Base-by-base conservation (phyloP, 53 echinoderm and acorn worm species). In the Paracentrotus lividus region DNA sequence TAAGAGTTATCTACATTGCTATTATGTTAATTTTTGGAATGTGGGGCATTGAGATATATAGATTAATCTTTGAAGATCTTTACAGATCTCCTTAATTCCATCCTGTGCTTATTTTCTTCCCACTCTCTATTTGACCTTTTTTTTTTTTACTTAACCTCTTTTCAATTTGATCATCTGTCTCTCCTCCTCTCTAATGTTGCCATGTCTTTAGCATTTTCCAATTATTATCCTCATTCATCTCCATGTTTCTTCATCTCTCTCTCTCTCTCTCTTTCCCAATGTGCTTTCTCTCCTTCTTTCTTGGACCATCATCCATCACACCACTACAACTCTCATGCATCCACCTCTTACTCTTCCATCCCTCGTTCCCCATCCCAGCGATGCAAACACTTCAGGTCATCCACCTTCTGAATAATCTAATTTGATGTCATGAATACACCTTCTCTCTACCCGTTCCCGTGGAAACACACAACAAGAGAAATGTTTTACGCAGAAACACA, bases 391-490 rank as follows among this genome's bases (percentile, higher is more conserved):
- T 85, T 47, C 86, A 86, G 86, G 86, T 86, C 86, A 86, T 86
- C 86, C 55, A 86, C 86, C 86, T 86, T 86, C 33, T 27, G 18
- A 29, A 56, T 86, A 86, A 86, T 86, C 86, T 54, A 86, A 86
- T 86, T 86, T 33, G 54, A 86, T 89, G 89, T 89, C 61, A 89
- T 38, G 64, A 64, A 89, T 89, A 89, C 89, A 89, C 89, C 89
- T 89, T 49, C 87, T 89, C 89, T 64, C 43, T 89, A 2, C 64
- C 55, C 65, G 86, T 86, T 86, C 18, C 86, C 86, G 47, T 54
- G 86, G 86, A 53, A 86, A 86, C 56, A 47, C 86, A 86, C 53
- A 86, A 53, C 86, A 56, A 38, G 54, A 86, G 86, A 86, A 86
- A 86, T 86, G 86, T 86, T 86, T 56, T 47, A 33, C 55, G 33